Percentiles rank a stretch among this genome's conserved stretches.
Evolutionary conservation across 2,797 vertebrate species (phyloP).

Genomic region (Cynopterus sphinx): DNA sequence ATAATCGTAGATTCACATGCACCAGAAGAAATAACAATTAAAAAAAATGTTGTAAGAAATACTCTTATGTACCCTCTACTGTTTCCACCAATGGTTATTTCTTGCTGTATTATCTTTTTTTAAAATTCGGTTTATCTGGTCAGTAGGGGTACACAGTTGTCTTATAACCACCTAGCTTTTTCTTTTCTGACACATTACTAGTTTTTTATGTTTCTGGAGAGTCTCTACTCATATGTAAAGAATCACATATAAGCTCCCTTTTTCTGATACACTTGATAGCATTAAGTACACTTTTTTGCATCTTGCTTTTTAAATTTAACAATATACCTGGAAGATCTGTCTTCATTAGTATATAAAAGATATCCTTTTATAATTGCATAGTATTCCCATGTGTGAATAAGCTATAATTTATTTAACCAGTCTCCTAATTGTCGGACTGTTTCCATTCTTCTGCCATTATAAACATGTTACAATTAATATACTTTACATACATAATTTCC

Average conservation of each 20-base stretch:
- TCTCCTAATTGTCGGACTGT: not conserved
- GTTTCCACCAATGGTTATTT: not conserved
- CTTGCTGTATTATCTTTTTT: not conserved
- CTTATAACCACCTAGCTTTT: not conserved
- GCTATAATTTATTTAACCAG: slow-evolving; percentile 25
- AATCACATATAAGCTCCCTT: not conserved
- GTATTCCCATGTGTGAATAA: slow-evolving; percentile 30
- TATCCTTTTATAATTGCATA: slow-evolving; percentile 41
- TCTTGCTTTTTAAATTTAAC: slow-evolving; percentile 43
- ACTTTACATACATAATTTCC: not conserved
- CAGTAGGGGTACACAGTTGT: not conserved
- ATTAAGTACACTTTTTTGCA: not conserved
- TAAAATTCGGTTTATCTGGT: not conserved
- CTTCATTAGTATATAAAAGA: not conserved
- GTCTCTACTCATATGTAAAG: not conserved
- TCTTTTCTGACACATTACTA: not conserved
- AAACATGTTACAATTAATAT: not conserved
- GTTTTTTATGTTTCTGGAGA: slow-evolving; percentile 29
- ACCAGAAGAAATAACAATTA: not conserved
- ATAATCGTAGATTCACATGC: not conserved
- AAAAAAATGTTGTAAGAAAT: not conserved
- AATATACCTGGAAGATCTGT: not conserved
- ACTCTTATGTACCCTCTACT: not conserved
- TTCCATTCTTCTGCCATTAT: not conserved
- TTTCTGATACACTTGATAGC: not conserved